Evolutionary conservation across 53 echinoderm and acorn worm species (phyloP), one percentile per base, ranked within the genome.

Genomic region (Echinometra lucunter): DNA sequence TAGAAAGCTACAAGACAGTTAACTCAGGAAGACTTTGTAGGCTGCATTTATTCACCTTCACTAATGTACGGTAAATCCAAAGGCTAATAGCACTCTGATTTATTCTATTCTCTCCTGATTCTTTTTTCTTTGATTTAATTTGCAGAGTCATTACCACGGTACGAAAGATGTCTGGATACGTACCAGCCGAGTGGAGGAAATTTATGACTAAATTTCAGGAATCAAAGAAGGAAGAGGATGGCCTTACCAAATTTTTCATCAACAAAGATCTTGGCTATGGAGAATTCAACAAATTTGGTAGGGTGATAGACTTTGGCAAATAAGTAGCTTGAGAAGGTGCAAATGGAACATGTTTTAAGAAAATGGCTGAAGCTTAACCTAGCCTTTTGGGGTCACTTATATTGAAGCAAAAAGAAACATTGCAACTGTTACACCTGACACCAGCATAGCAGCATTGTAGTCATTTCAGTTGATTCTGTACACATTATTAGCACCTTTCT

Each of bases 231-330:
- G 63, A 90, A 90, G 35, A 90, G 35, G 63, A 57, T 90, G 90
- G 63, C 25, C 35, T 90, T 19, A 30, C 40, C 38, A 90, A 63
- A 16, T 37, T 40, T 40, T 90, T 57, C 40, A 66, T 90, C 30
- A 90, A 90, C 90, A 90, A 63, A 23, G 90, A 90, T 23, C 38
- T 60, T 10, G 23, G 90, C 37, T 90, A 90, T 90, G 90, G 90
- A 63, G 90, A 90, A 63, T 90, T 90, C 90, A 90, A 90, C 90
- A 90, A 90, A 90, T 90, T 66, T 90, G 90, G 90, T 90, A 90
- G 40, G 42, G 40, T 19, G 37, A 5, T 15, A 69, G 10, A 63
- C 53, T 53, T 0, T n/a, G n/a, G n/a, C n/a, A n/a, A n/a, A n/a
- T n/a, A n/a, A n/a, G n/a, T n/a, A n/a, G n/a, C n/a, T 56, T 56